These are phyloP conservation scores for Lepidocolaptes lacrymiger DNA, from an alignment of 2,797 vertebrate species.

Conservation along the genomic window DNA sequence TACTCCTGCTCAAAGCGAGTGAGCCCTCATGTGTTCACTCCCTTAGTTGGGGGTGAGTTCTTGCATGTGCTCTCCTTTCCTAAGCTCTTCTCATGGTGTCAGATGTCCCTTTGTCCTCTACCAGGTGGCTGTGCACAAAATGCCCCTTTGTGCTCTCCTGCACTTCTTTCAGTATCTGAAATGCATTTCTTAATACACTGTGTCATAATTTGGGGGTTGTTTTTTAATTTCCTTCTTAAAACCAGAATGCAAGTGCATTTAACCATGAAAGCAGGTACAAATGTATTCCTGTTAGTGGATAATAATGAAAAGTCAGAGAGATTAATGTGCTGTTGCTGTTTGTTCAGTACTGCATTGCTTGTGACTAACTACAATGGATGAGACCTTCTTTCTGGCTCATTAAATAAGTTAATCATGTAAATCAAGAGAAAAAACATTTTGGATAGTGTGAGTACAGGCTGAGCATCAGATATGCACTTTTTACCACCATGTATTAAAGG, in stretches of 20 bases:
- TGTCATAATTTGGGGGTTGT: background rate
- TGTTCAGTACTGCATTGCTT: conserved; percentile 69
- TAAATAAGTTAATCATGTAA: conserved; percentile 83
- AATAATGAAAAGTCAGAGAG: conserved; percentile 74
- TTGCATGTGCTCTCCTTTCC: background rate
- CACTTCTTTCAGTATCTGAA: background rate
- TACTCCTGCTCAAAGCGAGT: background rate
- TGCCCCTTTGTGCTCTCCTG: background rate
- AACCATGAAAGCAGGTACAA: conserved; percentile 66
- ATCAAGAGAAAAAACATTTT: conserved; percentile 67
- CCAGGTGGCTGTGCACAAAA: background rate
- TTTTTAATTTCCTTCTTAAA: conserved; percentile 8
- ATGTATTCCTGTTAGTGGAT: conserved; percentile 69
- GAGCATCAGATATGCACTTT: conserved; percentile 56
- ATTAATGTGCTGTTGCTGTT: conserved; percentile 75
- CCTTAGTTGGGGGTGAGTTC: background rate
- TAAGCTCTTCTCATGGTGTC: background rate
- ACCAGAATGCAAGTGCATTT: conserved; percentile 29
- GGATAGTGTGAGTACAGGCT: conserved; percentile 24
- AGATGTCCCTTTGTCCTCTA: background rate
- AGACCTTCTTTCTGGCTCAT: conserved; percentile 78
- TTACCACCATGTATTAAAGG: conserved; percentile 26
- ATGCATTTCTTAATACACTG: background rate
- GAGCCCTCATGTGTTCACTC: background rate
- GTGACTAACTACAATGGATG: conserved; percentile 69